Evolutionary conservation across 2,113 vertebrate species (phyloP).

Genomic region (Mustela nigripes): DNA sequence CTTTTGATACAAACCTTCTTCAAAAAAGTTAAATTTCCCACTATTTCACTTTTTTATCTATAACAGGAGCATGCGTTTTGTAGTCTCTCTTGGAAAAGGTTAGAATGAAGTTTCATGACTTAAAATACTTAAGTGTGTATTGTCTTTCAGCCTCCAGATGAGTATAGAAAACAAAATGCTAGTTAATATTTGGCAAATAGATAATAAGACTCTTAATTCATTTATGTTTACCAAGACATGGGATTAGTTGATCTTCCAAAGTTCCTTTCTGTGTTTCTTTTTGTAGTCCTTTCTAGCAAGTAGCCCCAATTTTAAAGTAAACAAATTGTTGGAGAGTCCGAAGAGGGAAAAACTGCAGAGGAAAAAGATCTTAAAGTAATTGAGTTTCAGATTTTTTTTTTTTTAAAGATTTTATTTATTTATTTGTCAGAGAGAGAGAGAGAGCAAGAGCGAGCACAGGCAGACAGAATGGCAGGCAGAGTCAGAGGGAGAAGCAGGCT

Average conservation of each 20-base stretch:
- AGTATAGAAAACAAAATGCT: slow-evolving; percentile 12
- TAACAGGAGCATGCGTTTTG: neutral
- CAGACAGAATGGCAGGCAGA: too few species aligned
- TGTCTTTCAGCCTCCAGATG: neutral
- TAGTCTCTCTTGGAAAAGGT: neutral
- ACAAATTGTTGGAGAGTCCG: neutral
- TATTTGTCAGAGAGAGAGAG: too few species aligned
- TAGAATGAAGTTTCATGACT: neutral
- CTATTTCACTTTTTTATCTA: neutral
- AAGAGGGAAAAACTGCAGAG: neutral
- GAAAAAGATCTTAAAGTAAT: neutral
- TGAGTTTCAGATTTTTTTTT: neutral
- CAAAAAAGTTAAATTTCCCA: neutral
- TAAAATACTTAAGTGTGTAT: neutral
- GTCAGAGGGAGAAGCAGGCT: too few species aligned
- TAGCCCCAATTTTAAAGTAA: slow-evolving; percentile 3
- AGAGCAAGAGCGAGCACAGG: too few species aligned
- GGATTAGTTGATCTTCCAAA: neutral
- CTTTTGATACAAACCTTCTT: neutral
- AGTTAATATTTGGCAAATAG: neutral
- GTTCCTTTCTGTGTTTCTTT: neutral
- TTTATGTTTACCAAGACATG: neutral
- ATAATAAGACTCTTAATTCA: neutral
- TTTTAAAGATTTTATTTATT: too few species aligned
- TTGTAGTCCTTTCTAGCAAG: neutral